These are phyloP conservation scores for Morone chrysops DNA, from an alignment of 2,113 vertebrate species.

Conservation along the genomic window DNA sequence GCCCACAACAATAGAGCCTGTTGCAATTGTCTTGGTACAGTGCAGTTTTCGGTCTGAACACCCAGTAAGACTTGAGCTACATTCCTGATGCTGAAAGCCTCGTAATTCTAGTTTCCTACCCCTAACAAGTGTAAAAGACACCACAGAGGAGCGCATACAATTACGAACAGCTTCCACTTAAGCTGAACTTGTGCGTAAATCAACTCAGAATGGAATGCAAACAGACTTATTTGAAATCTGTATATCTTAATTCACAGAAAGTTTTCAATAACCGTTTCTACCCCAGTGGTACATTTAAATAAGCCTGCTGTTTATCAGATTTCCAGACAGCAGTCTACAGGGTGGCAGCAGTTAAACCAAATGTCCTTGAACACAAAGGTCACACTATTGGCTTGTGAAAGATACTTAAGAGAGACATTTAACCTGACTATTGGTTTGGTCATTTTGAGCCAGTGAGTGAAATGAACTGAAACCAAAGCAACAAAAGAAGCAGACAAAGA, in stretches of 20 bases:
- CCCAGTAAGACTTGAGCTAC: not conserved
- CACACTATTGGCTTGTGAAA: not conserved
- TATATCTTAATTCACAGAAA: not conserved
- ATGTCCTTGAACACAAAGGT: constrained; percentile 32
- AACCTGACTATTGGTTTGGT: not conserved
- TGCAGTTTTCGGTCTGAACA: not conserved
- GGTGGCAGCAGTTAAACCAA: not conserved
- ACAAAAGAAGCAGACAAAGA: not conserved
- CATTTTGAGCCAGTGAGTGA: not conserved
- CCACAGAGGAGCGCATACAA: not conserved
- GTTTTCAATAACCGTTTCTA: not conserved
- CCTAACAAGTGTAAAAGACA: not conserved
- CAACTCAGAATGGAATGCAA: not conserved
- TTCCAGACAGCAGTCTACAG: not conserved
- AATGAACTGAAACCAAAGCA: not conserved
- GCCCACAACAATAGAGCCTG: not conserved
- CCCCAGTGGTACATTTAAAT: constrained; percentile 28
- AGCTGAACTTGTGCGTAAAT: not conserved
- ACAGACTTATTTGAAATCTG: not conserved
- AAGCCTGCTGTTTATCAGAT: constrained; percentile 24
- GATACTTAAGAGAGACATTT: not conserved
- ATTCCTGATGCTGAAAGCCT: not conserved
- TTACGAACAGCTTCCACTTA: no score
- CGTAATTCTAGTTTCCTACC: not conserved
- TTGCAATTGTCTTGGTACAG: not conserved